Percentiles rank a stretch among this genome's conserved stretches.
phyloP scores from a whole-genome alignment of 2,797 vertebrate genomes.

The Ispidina picta region DNA sequence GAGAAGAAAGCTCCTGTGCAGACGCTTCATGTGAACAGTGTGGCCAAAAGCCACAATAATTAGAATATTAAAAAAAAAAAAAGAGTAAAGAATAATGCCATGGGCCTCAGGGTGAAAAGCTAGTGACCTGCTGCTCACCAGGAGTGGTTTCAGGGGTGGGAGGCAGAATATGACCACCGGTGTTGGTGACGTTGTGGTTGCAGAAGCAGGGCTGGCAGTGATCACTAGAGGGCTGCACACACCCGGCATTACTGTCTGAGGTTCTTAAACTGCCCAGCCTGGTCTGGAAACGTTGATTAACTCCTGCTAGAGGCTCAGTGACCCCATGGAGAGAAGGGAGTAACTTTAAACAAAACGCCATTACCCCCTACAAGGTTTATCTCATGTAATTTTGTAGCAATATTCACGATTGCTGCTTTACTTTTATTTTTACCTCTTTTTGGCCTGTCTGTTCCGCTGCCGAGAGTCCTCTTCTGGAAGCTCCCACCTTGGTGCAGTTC shows the following conservation, averaged over 20 bases:
- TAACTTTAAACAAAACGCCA: not conserved
- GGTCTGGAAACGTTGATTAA: not conserved
- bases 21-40: not conserved
- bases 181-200: rapidly evolving
- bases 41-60: not conserved
- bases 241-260: not conserved
- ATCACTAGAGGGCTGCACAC: slow-evolving; percentile 51
- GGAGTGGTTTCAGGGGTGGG: not conserved
- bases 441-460: not conserved
- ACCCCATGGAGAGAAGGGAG: rapidly evolving
- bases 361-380: rapidly evolving
- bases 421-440: not conserved
- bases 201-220: rapidly evolving
- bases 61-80: not conserved
- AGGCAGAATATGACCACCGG: rapidly evolving
- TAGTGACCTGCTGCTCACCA: not conserved
- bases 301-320: not conserved
- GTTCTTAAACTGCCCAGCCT: not conserved
- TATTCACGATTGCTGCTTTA: not conserved
- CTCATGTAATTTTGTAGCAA: not conserved
- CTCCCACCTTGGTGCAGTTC: not conserved
- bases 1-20: not conserved
- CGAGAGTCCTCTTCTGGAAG: not conserved
- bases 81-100: not conserved
- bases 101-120: not conserved